Conservation (phyloP, 2,888 invertebrate species). For the Hemicrepidius hirtus region DNA sequence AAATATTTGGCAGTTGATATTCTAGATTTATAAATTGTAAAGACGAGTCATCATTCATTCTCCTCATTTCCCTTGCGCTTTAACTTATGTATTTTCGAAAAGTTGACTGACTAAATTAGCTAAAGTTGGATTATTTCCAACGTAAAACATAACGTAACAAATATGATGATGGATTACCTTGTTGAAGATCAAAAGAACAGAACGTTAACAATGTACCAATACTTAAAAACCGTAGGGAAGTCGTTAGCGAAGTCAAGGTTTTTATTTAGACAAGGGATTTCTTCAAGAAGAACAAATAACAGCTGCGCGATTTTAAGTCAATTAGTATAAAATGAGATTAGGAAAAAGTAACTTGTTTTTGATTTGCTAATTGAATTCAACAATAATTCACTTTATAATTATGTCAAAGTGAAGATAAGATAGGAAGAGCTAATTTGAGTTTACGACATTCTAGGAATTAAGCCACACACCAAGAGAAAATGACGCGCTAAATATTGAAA, state of each 20-base stretch:
- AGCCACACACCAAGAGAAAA: slow-evolving; percentile 44
- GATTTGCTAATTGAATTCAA: slow-evolving; percentile 58
- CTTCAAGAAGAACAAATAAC: slow-evolving; percentile 16
- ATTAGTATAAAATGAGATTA: slow-evolving; percentile 45
- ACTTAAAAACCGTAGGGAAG: slow-evolving; percentile 36
- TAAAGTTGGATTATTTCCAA: slow-evolving; percentile 54
- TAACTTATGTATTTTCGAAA: slow-evolving; percentile 53
- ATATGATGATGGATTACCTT: slow-evolving; percentile 56
- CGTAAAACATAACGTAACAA: slow-evolving; percentile 55
- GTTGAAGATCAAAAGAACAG: slow-evolving; percentile 55
- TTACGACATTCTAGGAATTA: slow-evolving; percentile 38
- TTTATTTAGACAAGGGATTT: slow-evolving; percentile 15
- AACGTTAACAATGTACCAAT: slow-evolving; percentile 49
- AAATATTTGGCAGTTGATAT: not conserved
- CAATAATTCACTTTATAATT: slow-evolving; percentile 59
- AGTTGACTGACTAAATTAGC: slow-evolving; percentile 54
- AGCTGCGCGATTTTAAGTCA: slow-evolving; percentile 40
- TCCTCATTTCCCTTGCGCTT: slow-evolving; percentile 41
- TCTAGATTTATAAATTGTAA: slow-evolving; percentile 8
- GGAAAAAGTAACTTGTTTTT: slow-evolving; percentile 20
- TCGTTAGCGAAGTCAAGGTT: slow-evolving; percentile 30
- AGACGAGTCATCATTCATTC: slow-evolving; percentile 44
- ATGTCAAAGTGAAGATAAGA: slow-evolving; percentile 59
- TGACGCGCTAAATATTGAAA: slow-evolving; percentile 10
- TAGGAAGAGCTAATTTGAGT: slow-evolving; percentile 28